Conservation (phyloP, 2,113 vertebrate species). For the Cercocebus atys region DNA sequence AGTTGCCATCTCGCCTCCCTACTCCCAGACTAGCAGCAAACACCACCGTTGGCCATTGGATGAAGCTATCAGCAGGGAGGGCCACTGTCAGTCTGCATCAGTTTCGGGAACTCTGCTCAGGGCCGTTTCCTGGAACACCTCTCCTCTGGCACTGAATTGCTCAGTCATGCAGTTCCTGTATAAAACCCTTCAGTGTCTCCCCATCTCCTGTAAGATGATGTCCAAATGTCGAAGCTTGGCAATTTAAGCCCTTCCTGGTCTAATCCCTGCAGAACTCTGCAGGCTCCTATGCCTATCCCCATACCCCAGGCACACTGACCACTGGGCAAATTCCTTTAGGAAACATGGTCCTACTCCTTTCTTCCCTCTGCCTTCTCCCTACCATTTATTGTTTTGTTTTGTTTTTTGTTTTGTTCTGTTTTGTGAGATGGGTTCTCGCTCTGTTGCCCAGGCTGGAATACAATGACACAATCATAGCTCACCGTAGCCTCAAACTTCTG, state of each 20-base stretch:
- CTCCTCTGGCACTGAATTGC: not conserved
- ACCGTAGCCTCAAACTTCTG: too few species aligned
- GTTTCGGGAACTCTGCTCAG: not conserved
- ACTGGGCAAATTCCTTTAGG: not conserved
- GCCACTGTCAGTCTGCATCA: not conserved
- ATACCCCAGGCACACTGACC: not conserved
- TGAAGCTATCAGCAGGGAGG: not conserved
- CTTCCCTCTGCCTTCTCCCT: not conserved
- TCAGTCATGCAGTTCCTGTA: not conserved
- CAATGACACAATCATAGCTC: too few species aligned
- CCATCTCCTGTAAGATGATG: not conserved
- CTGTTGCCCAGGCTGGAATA: too few species aligned
- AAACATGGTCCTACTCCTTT: not conserved
- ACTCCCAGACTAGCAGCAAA: not conserved
- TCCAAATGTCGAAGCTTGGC: not conserved
- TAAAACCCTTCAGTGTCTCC: not conserved
- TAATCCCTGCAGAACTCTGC: not conserved
- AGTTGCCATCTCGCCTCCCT: not conserved
- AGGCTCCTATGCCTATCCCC: not conserved
- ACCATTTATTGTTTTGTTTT: not conserved
- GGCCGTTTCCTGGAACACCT: not conserved
- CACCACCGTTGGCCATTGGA: accelerated
- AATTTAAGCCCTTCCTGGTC: not conserved
- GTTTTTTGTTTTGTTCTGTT: too few species aligned
- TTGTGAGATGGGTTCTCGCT: too few species aligned